Base-by-base conservation (phyloP, 2,888 invertebrate genomes). In the Limnephilus rhombicus region DNA sequence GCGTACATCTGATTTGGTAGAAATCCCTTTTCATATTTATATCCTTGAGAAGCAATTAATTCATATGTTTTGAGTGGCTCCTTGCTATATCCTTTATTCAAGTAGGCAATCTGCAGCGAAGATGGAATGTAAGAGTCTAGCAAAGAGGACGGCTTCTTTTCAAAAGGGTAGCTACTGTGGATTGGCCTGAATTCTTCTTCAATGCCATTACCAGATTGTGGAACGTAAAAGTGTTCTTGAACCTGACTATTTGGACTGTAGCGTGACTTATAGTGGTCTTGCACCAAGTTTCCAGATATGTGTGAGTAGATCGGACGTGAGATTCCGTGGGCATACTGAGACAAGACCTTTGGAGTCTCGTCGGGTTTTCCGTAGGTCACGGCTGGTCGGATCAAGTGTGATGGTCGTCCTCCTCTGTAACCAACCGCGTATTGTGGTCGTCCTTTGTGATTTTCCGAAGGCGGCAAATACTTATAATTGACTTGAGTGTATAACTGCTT, bases 51-150 rank as follows among this genome's bases (percentile, higher is more conserved):
- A 0, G 96, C 95, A 90, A 96, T 94, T 3, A 96, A 95, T 68
- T 96, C 96, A 82, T 96, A 96, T 0, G 95, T 95, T 1, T 95
- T 94, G 24, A 95, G 85, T 11, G 96, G 96, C 93, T 96, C 96
- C 93, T 95, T 96, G 11, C 95, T 94, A 85, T 95, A 95, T 81
- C 96, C 96, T 94, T 96, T 94, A 93, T 96, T 96, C 86, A 96
- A 94, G 88, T 96, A 96, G 93, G 96, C 96, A 41, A 95, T 93
- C 94, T 96, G 96, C 92, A 97, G 94, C 94, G 96, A 96, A 80
- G 97, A 97, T 85, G 97, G 97, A 91, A 97, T 96, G 91, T 97
- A 97, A 0, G 97, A 97, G 86, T 97, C 97, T 11, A 97, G 94
- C 88, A 97, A 94, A 9, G 97, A 97, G 7, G 96, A 95, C 1